Evolutionary conservation across 2,888 invertebrate genomes (phyloP).

Genomic region (Nebria brevicollis): DNA sequence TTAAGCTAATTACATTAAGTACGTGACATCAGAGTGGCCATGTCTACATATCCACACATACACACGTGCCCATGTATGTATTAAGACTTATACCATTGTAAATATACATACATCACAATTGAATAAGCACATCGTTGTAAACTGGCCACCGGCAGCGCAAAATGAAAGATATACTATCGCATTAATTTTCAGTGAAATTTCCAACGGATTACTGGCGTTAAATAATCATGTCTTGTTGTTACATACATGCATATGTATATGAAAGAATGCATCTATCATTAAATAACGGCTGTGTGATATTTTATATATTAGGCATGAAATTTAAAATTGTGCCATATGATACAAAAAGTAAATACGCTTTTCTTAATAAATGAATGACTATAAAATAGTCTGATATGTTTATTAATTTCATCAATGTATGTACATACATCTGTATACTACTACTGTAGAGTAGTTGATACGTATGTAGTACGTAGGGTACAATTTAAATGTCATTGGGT

Average conservation of each 20-base stretch:
- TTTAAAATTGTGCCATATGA: neutral
- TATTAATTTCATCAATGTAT: no score
- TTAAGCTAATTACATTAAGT: conserved; percentile 45
- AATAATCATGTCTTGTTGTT: neutral
- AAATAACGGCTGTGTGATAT: neutral
- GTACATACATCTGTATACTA: no score
- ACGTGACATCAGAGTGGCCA: conserved; percentile 45
- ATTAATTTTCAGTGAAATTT: neutral
- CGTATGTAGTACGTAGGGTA: neutral
- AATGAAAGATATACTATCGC: neutral
- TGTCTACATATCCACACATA: conserved; percentile 5
- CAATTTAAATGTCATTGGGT: neutral
- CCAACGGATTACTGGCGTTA: neutral
- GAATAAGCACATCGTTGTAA: conserved; percentile 19
- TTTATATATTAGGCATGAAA: neutral
- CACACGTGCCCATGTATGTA: neutral
- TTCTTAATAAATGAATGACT: neutral
- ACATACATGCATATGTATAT: no score
- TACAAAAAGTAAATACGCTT: neutral
- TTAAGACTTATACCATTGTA: neutral
- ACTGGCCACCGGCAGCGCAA: conserved; percentile 11
- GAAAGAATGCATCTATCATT: neutral
- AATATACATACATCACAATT: conserved; percentile 28
- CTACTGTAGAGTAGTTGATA: neutral
- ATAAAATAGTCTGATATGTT: no score